Evolutionary conservation across 2,113 vertebrate species (phyloP).

Genomic region (Hypocryptadius cinnamomeus): DNA sequence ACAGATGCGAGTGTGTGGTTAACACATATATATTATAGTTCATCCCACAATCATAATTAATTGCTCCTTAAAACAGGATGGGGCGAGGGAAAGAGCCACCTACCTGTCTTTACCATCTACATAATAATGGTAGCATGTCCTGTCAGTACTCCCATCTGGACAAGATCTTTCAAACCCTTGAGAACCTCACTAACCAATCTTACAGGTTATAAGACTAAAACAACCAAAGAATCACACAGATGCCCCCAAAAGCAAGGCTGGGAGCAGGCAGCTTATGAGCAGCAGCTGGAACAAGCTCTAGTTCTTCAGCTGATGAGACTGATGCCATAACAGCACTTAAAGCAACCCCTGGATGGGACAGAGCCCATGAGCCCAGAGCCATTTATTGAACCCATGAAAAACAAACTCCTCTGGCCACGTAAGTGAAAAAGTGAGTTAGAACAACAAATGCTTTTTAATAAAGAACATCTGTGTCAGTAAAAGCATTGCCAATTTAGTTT

Average conservation of each 20-base stretch:
- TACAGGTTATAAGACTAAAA: not conserved
- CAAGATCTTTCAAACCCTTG: not conserved
- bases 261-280: not conserved
- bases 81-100: not conserved
- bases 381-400: not conserved
- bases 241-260: not conserved
- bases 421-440: not conserved
- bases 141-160: not conserved
- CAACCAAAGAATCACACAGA: not conserved
- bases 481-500: rapidly evolving
- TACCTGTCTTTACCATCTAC: not conserved
- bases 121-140: rapidly evolving
- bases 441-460: not conserved
- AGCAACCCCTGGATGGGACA: not conserved
- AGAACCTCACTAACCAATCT: not conserved
- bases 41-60: not conserved
- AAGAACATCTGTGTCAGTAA: not conserved
- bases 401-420: not conserved
- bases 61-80: not conserved
- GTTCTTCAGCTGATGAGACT: not conserved
- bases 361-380: not conserved
- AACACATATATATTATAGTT: not conserved
- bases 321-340: rapidly evolving
- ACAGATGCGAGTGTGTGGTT: not conserved
- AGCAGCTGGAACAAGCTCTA: not conserved